These are phyloP conservation scores for Mayetiola destructor DNA, from an alignment of 2,888 invertebrate genomes.

Conservation along the genomic window DNA sequence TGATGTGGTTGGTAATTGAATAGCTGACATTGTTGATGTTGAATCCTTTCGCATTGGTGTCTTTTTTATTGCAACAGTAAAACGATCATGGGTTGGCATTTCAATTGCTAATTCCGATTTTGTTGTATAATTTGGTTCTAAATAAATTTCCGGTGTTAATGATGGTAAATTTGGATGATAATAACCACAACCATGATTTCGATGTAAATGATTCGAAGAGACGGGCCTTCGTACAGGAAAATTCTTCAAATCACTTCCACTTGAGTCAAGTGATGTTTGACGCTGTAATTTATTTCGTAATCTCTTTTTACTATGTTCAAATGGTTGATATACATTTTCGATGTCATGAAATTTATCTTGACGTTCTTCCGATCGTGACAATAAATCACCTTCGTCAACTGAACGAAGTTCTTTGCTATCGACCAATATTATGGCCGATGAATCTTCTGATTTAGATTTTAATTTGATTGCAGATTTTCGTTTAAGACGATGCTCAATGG, in stretches of 20 bases:
- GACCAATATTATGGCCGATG: background rate
- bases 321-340: background rate
- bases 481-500: conserved; percentile 28
- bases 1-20: conserved; percentile 37
- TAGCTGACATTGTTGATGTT: conserved; percentile 47
- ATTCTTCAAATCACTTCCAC: conserved; percentile 6
- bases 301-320: background rate
- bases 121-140: conserved; percentile 33
- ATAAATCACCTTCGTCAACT: conserved; percentile 15
- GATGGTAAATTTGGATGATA: conserved; percentile 19
- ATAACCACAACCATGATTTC: conserved; percentile 15
- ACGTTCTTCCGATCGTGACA: background rate
- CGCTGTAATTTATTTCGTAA: conserved; percentile 16
- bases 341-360: conserved; percentile 1
- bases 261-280: conserved; percentile 18
- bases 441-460: conserved; percentile 19
- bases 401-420: conserved; percentile 14
- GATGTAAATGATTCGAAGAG: conserved; percentile 31
- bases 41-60: conserved; percentile 44
- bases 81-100: background rate
- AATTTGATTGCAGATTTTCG: conserved; percentile 16
- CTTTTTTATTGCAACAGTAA: background rate
- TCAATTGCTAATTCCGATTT: conserved; percentile 35
- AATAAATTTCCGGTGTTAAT: conserved; percentile 29
- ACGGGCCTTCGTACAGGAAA: conserved; percentile 28